phyloP scores from a whole-genome alignment of 2,797 vertebrate genomes.

The Neomorphus geoffroyi region DNA sequence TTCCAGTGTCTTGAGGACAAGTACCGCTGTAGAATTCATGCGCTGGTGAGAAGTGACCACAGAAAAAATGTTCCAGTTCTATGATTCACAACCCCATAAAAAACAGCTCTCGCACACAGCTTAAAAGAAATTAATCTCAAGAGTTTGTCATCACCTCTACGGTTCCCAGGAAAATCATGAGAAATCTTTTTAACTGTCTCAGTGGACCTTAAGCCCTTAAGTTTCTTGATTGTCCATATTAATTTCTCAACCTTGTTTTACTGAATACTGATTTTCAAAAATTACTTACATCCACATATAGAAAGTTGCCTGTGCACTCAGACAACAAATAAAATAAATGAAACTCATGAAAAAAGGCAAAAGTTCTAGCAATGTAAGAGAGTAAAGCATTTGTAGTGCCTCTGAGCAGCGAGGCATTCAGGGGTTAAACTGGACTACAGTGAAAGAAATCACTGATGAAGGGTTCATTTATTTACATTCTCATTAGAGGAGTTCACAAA shows the following conservation, averaged over 20 bases:
- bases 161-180: neutral
- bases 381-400: neutral
- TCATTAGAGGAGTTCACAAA: constrained; percentile 56
- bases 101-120: neutral
- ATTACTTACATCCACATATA: neutral
- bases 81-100: neutral
- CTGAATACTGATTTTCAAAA: neutral
- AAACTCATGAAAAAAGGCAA: neutral
- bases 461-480: constrained; percentile 63
- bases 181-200: neutral
- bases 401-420: neutral
- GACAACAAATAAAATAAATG: neutral
- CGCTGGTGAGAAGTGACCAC: neutral
- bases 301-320: neutral
- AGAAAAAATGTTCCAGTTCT: neutral
- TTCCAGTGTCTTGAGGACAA: neutral
- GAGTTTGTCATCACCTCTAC: neutral
- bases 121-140: neutral
- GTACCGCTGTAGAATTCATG: neutral
- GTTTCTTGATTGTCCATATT: neutral
- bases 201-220: neutral
- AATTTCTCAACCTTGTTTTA: neutral
- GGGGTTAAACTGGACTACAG: constrained; percentile 53
- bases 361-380: neutral
- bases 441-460: constrained; percentile 39